phyloP scores from a whole-genome alignment of 2,888 invertebrate genomes.

The Smittia aterrima region DNA sequence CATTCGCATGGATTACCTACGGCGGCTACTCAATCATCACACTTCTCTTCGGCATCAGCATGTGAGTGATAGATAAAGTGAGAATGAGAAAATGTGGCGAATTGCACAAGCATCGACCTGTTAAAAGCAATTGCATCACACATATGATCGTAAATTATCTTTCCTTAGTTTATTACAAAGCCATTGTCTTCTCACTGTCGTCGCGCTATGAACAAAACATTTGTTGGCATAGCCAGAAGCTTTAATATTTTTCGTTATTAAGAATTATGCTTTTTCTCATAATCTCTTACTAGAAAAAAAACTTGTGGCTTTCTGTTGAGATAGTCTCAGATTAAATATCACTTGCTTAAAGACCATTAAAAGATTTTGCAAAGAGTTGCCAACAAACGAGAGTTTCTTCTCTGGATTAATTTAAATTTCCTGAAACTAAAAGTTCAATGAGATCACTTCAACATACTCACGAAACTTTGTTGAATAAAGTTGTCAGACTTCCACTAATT shows the following conservation, averaged over 20 bases:
- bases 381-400: not conserved
- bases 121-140: conserved; percentile 4
- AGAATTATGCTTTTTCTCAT: conserved; percentile 25
- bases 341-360: not conserved
- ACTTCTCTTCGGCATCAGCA: conserved; percentile 44
- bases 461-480: too few relatives aligned
- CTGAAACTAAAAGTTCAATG: too few relatives aligned
- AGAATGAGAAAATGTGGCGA: not conserved
- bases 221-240: conserved; percentile 3
- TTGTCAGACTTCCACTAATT: too few relatives aligned
- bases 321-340: not conserved
- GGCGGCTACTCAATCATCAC: conserved; percentile 45
- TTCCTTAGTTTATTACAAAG: conserved; percentile 1
- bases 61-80: conserved; percentile 42
- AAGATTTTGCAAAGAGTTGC: not conserved
- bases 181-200: conserved; percentile 6
- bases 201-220: not conserved
- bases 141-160: conserved; percentile 21
- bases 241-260: not conserved
- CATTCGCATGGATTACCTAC: conserved; percentile 46
- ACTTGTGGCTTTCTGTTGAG: not conserved
- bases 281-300: not conserved
- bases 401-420: too few relatives aligned
- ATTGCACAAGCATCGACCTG: not conserved
- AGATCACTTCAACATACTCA: too few relatives aligned